Evolutionary conservation across 2,113 vertebrate genomes (phyloP).

Genomic region (Mesoclemmys tuberculata): DNA sequence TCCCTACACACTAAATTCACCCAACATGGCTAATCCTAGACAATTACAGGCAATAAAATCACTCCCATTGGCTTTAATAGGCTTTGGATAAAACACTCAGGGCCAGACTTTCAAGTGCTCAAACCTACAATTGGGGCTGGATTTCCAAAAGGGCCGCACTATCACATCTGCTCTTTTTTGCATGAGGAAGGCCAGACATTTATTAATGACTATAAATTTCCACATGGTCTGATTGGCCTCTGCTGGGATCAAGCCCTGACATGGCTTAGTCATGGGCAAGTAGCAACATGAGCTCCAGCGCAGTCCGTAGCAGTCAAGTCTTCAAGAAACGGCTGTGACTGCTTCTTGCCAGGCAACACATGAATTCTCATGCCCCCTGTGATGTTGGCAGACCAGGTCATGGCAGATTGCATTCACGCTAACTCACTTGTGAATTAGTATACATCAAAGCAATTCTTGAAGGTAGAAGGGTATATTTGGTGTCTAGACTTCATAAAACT

Average conservation of each 20-base stretch:
- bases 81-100: background rate
- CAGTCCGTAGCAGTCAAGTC: background rate
- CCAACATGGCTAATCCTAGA: background rate
- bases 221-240: background rate
- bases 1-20: background rate
- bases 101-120: background rate
- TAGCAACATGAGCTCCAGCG: background rate
- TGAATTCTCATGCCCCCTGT: background rate
- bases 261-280: background rate
- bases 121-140: background rate
- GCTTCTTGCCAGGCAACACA: background rate
- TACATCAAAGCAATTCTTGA: background rate
- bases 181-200: background rate
- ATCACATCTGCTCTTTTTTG: too few species aligned
- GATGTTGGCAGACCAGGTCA: accelerated
- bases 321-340: background rate
- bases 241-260: background rate
- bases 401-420: background rate
- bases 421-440: background rate
- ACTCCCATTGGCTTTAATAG: accelerated
- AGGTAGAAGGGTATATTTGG: background rate
- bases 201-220: background rate
- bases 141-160: background rate
- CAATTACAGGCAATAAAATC: background rate
- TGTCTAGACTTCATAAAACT: background rate